These are phyloP conservation scores for rat (Rattus norvegicus) DNA, from an alignment of 2,113 vertebrate species.

Conservation along the genomic window DNA sequence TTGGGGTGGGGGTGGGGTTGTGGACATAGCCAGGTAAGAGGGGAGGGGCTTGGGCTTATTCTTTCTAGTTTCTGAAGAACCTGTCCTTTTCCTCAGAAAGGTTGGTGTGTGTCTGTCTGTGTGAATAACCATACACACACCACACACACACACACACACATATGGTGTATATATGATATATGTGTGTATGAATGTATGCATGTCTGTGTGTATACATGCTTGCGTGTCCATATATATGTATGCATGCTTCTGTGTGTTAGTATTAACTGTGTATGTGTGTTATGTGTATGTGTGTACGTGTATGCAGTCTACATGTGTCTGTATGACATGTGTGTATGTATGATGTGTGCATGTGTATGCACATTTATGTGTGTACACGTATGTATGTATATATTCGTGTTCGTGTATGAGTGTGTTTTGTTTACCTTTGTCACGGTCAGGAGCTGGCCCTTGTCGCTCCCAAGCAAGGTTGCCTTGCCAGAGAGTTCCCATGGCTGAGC, in stretches of 20 bases:
- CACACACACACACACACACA: no score
- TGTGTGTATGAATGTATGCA: background rate
- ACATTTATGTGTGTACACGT: background rate
- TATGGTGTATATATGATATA: background rate
- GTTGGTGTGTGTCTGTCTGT: background rate
- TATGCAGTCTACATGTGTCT: no score
- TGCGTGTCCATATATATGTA: background rate
- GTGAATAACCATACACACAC: background rate
- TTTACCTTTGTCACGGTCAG: background rate
- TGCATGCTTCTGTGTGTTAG: background rate
- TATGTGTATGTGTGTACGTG: no score
- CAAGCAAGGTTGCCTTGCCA: background rate
- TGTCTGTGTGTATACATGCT: background rate
- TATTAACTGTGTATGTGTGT: background rate
- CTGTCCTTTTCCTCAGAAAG: background rate
- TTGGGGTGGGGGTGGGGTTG: background rate
- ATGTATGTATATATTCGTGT: background rate
- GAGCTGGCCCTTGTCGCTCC: background rate
- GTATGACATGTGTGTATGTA: fast-evolving
- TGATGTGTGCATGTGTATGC: no score
- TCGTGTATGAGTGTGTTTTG: background rate
- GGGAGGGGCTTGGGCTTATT: background rate
- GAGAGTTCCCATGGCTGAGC: background rate
- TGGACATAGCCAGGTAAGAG: background rate
- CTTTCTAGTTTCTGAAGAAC: background rate